phyloP scores from a whole-genome alignment of 2,888 invertebrate genomes.

The Tupiocoris notatus region DNA sequence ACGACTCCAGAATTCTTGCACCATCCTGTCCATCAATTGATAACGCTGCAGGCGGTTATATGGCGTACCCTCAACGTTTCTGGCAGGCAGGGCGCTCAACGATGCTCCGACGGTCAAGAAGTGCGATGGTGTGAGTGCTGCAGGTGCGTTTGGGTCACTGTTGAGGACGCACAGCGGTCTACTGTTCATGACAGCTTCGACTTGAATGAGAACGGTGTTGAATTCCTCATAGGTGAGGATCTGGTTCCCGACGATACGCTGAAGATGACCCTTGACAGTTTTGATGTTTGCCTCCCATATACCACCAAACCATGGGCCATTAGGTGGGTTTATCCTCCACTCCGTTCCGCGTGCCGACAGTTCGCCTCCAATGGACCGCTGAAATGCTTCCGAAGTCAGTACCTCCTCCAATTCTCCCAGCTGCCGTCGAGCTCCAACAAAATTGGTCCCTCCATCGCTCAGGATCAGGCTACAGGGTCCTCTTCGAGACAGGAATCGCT shows the following conservation, averaged over 20 bases:
- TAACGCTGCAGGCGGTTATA: background rate
- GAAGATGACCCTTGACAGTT: background rate
- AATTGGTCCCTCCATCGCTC: background rate
- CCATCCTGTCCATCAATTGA: background rate
- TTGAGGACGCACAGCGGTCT: too few species aligned
- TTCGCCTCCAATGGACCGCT: background rate
- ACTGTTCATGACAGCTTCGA: too few species aligned
- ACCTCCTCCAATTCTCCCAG: background rate
- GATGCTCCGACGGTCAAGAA: background rate
- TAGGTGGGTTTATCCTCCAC: background rate
- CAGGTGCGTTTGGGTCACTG: background rate
- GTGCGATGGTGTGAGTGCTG: background rate
- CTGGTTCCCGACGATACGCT: background rate
- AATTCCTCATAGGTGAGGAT: too few species aligned
- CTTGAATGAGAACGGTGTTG: too few species aligned
- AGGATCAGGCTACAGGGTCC: background rate
- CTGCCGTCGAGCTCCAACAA: background rate
- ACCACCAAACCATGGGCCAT: background rate
- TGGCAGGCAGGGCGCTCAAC: background rate
- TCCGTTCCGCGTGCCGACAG: background rate
- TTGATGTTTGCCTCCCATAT: conserved; percentile 7
- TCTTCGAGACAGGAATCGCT: background rate
- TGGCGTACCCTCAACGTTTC: background rate
- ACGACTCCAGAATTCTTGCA: background rate
- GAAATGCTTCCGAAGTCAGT: background rate